Base-by-base conservation (phyloP, 2,797 vertebrate species). In the Podargus strigoides region DNA sequence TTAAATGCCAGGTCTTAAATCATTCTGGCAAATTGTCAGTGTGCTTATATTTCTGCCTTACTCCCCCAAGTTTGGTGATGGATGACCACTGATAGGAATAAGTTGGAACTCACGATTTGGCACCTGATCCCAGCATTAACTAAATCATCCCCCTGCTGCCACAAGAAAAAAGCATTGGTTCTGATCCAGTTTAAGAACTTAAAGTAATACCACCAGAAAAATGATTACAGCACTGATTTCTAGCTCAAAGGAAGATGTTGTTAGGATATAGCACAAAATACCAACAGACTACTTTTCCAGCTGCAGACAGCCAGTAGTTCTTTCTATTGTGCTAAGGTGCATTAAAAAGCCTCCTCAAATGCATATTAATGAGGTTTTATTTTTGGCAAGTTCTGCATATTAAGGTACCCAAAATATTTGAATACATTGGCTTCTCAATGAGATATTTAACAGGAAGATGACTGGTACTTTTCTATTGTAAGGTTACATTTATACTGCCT, bases 1-100 rank as follows among this genome's bases (percentile, higher is more conserved):
- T 92, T 96, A 96, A 97, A 97, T 95, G 83, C 81, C 90, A 96
- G 92, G 55, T 87, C 81, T 96, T 97, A 97, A 96, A 96, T 97
- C 94, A 97, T 95, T 67, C 87, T 91, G 79, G 90, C 62, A 95
- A 97, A 96, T 94, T 92, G 83, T 93, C 96, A 94, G 87, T 12
- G 79, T 95, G 91, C 74, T 94, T 96, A 70, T 89, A 95, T 95
- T 97, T 94, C 91, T 91, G 93, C 95, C 92, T 78, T 72, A 50
- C 89, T 96, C 84, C 59, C 85, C 78, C 82, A 96, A 95, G 74
- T 72, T 95, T 91, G 64, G 79, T 95, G 95, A 97, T 95, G 84
- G 91, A 97, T 97, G 92, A 79, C 55, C 80, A 75, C 87, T 91
- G 94, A 93, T 83, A 96, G 85, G 74, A 94, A 34, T 89, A 72